A percentile compares a stretch with the other conserved stretches of the same genome.
These are phyloP conservation scores for Gobius niger DNA, from an alignment of 2,113 vertebrate species.

Conservation along the genomic window DNA sequence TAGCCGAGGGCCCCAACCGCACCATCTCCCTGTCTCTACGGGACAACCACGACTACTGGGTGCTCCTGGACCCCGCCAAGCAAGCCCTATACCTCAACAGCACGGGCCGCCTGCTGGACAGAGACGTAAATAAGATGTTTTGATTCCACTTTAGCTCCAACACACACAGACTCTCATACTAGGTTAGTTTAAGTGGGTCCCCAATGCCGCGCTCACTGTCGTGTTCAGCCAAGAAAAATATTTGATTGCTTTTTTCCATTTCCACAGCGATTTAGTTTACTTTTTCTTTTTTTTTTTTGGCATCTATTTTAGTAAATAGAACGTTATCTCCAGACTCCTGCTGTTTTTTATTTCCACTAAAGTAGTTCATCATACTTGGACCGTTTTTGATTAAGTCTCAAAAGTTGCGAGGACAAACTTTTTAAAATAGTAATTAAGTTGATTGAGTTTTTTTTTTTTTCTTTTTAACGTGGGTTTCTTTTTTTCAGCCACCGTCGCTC, in stretches of 20 bases:
- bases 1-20: conserved; percentile 84
- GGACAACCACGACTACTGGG: conserved; percentile 91
- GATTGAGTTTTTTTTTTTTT: background rate
- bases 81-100: conserved; percentile 94
- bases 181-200: background rate
- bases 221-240: conserved; percentile 9
- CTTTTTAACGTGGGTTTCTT: conserved; percentile 5
- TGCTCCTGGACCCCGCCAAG: conserved; percentile 88
- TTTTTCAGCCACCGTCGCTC: conserved; percentile 85
- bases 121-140: conserved; percentile 84
- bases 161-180: background rate
- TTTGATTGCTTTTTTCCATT: conserved; percentile 1
- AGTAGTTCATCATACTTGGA: conserved; percentile 18
- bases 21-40: conserved; percentile 92
- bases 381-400: background rate
- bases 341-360: conserved; percentile 2
- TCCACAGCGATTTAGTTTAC: conserved; percentile 4
- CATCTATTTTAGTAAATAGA: conserved; percentile 13
- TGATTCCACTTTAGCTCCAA: background rate
- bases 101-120: conserved; percentile 90
- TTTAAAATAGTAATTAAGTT: conserved; percentile 7
- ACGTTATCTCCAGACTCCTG: conserved; percentile 22
- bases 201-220: background rate
- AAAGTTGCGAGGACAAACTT: conserved; percentile 1
- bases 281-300: background rate